Evolutionary conservation across 2,888 invertebrate species (phyloP).

Genomic region (Pandemis heparana): DNA sequence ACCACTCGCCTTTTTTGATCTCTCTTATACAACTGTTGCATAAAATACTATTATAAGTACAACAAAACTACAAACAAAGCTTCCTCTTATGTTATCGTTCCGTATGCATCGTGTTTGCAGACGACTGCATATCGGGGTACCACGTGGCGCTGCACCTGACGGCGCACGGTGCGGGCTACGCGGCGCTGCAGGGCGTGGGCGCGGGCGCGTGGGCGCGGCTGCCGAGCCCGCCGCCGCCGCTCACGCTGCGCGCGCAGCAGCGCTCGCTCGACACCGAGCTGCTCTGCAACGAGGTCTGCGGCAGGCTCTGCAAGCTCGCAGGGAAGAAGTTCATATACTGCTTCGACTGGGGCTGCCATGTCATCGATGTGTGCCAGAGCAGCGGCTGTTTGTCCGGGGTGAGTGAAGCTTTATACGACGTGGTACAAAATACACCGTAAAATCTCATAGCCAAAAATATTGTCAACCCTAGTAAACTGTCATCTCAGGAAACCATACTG

Average conservation of each 20-base stretch:
- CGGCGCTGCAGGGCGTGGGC: conserved; percentile 88
- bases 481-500: no score
- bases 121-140: conserved; percentile 89
- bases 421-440: no score
- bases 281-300: conserved; percentile 81
- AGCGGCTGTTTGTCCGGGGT: conserved; percentile 83
- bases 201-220: conserved; percentile 75
- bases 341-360: conserved; percentile 84
- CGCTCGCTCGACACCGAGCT: conserved; percentile 80
- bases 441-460: no score
- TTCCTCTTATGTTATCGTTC: no score
- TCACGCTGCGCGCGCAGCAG: conserved; percentile 74
- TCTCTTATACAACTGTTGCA: no score
- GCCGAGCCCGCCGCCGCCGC: conserved; percentile 51
- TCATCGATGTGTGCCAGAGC: conserved; percentile 81
- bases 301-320: conserved; percentile 73
- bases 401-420: no score
- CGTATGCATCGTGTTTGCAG: conserved; percentile 68
- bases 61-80: no score
- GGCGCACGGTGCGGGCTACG: conserved; percentile 89
- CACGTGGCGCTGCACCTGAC: conserved; percentile 90
- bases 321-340: conserved; percentile 82
- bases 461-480: no score
- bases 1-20: no score
- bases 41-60: no score